phyloP scores from a whole-genome alignment of 2,113 vertebrate species.

The Forbesichthys papilliferus region DNA sequence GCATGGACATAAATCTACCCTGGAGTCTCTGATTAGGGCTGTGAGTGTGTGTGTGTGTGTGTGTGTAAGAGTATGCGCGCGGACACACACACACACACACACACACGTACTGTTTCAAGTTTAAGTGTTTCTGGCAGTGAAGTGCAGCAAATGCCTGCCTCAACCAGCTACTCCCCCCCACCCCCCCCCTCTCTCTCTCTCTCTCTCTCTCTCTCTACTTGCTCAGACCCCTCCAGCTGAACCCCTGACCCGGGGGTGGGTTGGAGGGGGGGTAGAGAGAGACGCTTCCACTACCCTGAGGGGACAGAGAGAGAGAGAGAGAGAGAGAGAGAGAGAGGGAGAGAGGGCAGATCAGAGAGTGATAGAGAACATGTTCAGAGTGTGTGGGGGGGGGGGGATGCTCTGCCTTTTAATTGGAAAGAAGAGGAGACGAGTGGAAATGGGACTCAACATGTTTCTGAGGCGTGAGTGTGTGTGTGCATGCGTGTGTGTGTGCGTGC shows the following conservation, averaged over 20 bases:
- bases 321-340: constrained; percentile 35
- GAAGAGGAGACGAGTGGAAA: constrained; percentile 65
- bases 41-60: constrained; percentile 27
- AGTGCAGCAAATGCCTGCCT: constrained; percentile 66
- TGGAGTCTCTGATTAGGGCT: constrained; percentile 73
- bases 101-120: constrained; percentile 58
- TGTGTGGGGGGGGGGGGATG: constrained; percentile 47
- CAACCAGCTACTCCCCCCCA: constrained; percentile 53
- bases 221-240: constrained; percentile 70
- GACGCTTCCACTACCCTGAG: constrained; percentile 72
- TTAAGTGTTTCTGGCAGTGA: constrained; percentile 77
- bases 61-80: constrained; percentile 4
- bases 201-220: constrained; percentile 44
- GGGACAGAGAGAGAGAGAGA: constrained; percentile 45
- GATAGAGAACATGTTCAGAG: constrained; percentile 71
- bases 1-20: constrained; percentile 77
- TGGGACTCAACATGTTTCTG: constrained; percentile 79
- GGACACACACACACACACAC: constrained; percentile 40
- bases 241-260: constrained; percentile 73
- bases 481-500: constrained; percentile 50
- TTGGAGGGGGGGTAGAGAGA: constrained; percentile 52
- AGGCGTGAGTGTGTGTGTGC: constrained; percentile 56
- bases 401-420: constrained; percentile 78
- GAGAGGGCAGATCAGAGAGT: constrained; percentile 69
- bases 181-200: constrained; percentile 25